Evolutionary conservation across 92 coral and sea anemone species (phyloP), one percentile per base, ranked within the genome.

Genomic region (Epizoanthus scotinus): DNA sequence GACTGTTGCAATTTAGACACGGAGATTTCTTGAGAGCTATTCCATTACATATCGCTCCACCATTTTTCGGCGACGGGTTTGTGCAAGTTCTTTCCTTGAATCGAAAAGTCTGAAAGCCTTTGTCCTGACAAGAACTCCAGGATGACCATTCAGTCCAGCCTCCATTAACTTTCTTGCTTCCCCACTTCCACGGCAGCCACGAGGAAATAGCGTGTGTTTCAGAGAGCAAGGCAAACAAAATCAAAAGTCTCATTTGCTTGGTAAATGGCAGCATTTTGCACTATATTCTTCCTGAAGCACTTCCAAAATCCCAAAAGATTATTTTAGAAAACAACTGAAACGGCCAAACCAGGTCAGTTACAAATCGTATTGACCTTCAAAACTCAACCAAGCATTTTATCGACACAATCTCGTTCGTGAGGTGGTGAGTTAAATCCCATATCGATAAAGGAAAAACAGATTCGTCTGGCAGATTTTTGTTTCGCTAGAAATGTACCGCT

Each of bases 71-170:
- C 21, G 89, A 78, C 14, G 97, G 97, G 65, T 93, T 87, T 0
- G 94, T 82, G 56, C 97, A 93, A 44, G 70, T 75, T 80, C 97
- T 85, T 69, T 88, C 84, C 53, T 82, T 90, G 59, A 64, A 83
- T 27, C 97, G 91, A 81, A 85, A 88, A 62, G 97, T 93, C 63
- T 83, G 82, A 38, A 58, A 67, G 36, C 80, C 81, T 8, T 66
- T 67, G 29, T 86, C 77, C 56, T 87, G 93, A 70, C 97, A 93
- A 31, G 94, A 59, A 78, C 94, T 90, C 91, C 91, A 93, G 2
- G 83, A 26, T 19, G 94, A 85, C 97, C 97, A 93, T 50, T 79
- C 60, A 77, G 87, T 90, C 97, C 97, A 93, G n/a, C 85, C 85
- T 19, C 97, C 97, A 82, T 93, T 83, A 12, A 93, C 77, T 24